Conservation (phyloP, 2,888 invertebrate genomes). For the Deroplatys truncata region DNA sequence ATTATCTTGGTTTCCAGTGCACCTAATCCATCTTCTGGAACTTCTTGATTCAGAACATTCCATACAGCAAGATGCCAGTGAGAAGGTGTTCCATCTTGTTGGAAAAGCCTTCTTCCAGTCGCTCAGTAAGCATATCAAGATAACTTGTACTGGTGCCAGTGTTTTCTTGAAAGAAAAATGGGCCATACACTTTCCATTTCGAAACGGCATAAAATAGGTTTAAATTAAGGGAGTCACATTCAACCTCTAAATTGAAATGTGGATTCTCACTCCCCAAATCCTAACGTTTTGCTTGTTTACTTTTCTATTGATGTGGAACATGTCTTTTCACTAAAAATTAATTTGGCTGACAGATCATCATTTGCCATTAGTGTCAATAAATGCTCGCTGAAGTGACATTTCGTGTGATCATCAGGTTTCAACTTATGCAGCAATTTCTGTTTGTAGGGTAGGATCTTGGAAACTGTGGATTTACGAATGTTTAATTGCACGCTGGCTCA, state of each 20-base stretch:
- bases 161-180: not conserved
- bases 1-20: too few species aligned
- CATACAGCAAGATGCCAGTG: not conserved
- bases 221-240: not conserved
- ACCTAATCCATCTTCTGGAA: not conserved
- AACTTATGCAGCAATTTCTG: too few species aligned
- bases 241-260: not conserved
- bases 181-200: conserved; percentile 1
- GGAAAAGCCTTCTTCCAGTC: not conserved
- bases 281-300: not conserved
- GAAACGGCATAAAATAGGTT: not conserved
- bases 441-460: too few species aligned
- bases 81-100: not conserved
- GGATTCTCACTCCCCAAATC: not conserved
- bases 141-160: not conserved
- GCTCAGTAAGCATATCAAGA: not conserved
- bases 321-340: not conserved
- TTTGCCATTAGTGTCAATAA: too few species aligned
- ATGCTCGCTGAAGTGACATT: too few species aligned
- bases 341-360: too few species aligned
- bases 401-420: too few species aligned
- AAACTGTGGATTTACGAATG: too few species aligned
- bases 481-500: too few species aligned
- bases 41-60: too few species aligned
- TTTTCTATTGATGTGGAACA: not conserved